Evolutionary conservation across 2,113 vertebrate species (phyloP).

Genomic region (Nesoenas mayeri): DNA sequence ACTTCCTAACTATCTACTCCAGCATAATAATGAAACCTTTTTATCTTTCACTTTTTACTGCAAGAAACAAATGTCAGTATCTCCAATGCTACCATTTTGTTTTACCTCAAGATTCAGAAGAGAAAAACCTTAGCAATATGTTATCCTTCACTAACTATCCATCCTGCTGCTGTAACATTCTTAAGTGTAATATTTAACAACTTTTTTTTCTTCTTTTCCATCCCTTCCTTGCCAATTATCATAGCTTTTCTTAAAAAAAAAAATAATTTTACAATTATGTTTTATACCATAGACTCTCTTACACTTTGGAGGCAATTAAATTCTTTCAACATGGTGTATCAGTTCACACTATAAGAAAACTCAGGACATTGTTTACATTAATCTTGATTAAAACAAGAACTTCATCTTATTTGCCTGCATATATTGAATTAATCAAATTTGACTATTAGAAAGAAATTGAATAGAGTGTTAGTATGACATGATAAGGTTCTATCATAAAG

Average conservation of each 20-base stretch:
- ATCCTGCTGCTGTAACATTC: background rate
- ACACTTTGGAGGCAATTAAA: background rate
- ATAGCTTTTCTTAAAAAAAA: background rate
- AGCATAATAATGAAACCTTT: slow-evolving; percentile 51
- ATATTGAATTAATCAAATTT: background rate
- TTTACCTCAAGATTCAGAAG: background rate
- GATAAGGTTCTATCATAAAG: background rate
- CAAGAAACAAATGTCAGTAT: slow-evolving; percentile 31
- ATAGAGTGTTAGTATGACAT: background rate
- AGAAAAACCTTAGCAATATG: background rate
- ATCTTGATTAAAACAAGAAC: background rate
- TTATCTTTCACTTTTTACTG: slow-evolving; percentile 47
- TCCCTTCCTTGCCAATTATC: background rate
- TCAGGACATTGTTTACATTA: background rate
- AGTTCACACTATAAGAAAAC: background rate
- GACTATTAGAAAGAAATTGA: background rate
- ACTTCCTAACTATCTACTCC: slow-evolving; percentile 64
- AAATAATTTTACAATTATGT: background rate
- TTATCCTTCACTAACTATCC: background rate
- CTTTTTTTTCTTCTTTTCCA: background rate
- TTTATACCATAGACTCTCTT: background rate
- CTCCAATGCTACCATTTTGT: background rate
- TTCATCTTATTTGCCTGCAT: background rate
- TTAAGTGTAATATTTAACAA: background rate
- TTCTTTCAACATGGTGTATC: background rate